phyloP scores from a whole-genome alignment of 2,113 vertebrate species.

The Sciurus niger region DNA sequence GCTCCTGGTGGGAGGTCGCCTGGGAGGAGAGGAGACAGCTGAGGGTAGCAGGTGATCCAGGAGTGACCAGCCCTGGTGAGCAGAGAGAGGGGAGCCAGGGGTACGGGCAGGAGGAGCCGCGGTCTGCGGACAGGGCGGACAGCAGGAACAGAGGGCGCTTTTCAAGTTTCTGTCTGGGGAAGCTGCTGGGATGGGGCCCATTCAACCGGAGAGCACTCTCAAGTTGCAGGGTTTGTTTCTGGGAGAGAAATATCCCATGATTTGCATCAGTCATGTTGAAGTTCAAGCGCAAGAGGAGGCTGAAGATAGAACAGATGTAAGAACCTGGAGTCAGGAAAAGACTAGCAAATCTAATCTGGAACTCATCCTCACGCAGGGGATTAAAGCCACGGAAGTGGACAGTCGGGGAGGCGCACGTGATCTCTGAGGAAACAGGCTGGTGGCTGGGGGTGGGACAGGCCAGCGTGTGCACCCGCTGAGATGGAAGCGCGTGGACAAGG shows the following conservation, averaged over 20 bases:
- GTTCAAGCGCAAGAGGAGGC: not conserved
- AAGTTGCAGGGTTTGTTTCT: accelerated
- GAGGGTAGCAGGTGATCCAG: accelerated
- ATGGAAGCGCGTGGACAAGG: not conserved
- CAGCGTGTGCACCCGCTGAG: not conserved
- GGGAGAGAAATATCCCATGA: not conserved
- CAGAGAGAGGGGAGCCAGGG: too few species aligned
- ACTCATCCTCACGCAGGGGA: not conserved
- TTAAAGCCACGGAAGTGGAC: accelerated
- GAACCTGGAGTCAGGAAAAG: not conserved
- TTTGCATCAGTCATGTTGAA: not conserved
- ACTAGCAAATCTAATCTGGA: not conserved
- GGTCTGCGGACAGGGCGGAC: accelerated
- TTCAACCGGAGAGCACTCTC: not conserved
- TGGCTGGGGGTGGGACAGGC: too few species aligned
- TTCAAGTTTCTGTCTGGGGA: accelerated
- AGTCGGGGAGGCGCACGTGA: too few species aligned
- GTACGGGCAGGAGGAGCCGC: not conserved
- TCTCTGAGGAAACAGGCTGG: too few species aligned
- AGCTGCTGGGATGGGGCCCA: accelerated
- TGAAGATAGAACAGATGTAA: not conserved
- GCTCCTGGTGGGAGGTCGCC: too few species aligned
- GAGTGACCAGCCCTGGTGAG: not conserved
- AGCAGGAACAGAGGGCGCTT: accelerated
- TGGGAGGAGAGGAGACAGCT: not conserved